These are phyloP conservation scores for Bubalus kerabau DNA, from an alignment of 2,113 vertebrate species.

Conservation along the genomic window DNA sequence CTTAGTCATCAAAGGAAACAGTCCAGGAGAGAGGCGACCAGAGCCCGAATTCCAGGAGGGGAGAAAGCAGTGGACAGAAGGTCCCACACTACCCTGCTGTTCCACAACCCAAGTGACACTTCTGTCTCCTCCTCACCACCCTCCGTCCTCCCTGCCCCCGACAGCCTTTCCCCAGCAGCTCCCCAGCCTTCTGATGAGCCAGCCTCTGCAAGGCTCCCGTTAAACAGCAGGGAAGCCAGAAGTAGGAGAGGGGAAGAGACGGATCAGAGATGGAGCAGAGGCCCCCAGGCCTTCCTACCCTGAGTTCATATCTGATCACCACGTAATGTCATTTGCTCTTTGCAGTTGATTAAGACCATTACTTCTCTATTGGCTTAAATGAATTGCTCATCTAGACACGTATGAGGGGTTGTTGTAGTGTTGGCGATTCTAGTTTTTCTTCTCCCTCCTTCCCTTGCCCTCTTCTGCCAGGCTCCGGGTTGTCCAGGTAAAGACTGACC, in stretches of 20 bases:
- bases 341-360: not conserved
- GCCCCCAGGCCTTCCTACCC: not conserved
- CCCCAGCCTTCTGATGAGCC: not conserved
- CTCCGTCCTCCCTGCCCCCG: not conserved
- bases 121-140: not conserved
- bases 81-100: not conserved
- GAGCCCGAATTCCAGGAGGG: not conserved
- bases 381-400: not conserved
- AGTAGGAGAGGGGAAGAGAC: not conserved
- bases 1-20: not conserved
- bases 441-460: no score
- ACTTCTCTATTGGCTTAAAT: not conserved
- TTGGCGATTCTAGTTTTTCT: not conserved
- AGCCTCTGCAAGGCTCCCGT: not conserved
- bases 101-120: not conserved
- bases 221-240: not conserved
- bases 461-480: accelerated
- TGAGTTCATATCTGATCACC: not conserved
- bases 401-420: not conserved
- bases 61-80: not conserved
- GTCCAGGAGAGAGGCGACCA: not conserved
- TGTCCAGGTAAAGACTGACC: not conserved
- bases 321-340: not conserved
- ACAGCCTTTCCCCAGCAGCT: not conserved
- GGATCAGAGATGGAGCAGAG: not conserved